These are phyloP conservation scores for Anoplolepis gracilipes DNA, from an alignment of 1,140 invertebrate genomes.

Conservation along the genomic window DNA sequence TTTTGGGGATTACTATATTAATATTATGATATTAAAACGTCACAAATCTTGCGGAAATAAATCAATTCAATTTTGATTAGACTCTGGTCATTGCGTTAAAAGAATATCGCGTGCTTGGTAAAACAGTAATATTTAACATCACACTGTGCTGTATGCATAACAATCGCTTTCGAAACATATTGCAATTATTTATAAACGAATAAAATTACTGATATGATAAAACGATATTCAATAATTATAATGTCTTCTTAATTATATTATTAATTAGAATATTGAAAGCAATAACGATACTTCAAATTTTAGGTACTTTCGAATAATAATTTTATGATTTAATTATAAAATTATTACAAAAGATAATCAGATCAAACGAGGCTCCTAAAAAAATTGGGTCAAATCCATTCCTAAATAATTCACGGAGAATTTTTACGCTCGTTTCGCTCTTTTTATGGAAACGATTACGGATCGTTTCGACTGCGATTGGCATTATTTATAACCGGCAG, in stretches of 20 bases:
- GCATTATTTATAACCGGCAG: neutral
- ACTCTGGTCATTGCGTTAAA: neutral
- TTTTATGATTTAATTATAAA: constrained; percentile 22
- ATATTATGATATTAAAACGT: too few relatives aligned
- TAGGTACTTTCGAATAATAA: too few relatives aligned
- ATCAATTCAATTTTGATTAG: neutral
- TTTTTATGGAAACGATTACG: neutral
- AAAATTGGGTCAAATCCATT: neutral
- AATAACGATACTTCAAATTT: neutral
- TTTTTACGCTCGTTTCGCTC: too few relatives aligned
- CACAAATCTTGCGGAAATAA: too few relatives aligned
- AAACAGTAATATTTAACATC: neutral
- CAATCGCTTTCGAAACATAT: constrained; percentile 1
- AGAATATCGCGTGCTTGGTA: neutral
- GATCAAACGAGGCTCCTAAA: neutral
- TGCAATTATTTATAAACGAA: neutral
- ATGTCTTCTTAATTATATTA: neutral
- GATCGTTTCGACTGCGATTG: constrained; percentile 1
- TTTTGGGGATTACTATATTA: too few relatives aligned
- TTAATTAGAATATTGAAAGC: neutral
- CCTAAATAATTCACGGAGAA: neutral
- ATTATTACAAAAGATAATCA: neutral
- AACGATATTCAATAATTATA: neutral
- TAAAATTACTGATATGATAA: neutral
- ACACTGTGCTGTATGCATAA: neutral